These are phyloP conservation scores for Danio rerio DNA, from an alignment of 2,113 vertebrate species.

Conservation along the genomic window GRCz12tu NC_133193.1:12333001-12333500, in stretches of 20 bases:
- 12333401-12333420: no score
- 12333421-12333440: no score
- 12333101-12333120: not conserved
- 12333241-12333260: not conserved
- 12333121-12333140: not conserved
- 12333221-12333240: not conserved
- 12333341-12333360: no score
- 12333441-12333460: no score
- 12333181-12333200: not conserved
- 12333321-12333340: no score
- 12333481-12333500: no score
- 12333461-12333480: no score
- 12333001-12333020: not conserved
- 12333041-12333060: not conserved
- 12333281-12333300: no score
- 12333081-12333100: not conserved
- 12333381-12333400: no score
- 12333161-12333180: not conserved
- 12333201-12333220: not conserved
- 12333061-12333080: not conserved
- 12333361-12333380: no score
- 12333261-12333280: constrained; percentile 58
- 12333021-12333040: not conserved
- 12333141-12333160: not conserved
- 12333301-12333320: no score